Percentiles rank a stretch among this genome's conserved stretches.
These are phyloP conservation scores for Scolopax bukidnonensis DNA, from an alignment of 2,797 vertebrate genomes.

Conservation along the genomic window DNA sequence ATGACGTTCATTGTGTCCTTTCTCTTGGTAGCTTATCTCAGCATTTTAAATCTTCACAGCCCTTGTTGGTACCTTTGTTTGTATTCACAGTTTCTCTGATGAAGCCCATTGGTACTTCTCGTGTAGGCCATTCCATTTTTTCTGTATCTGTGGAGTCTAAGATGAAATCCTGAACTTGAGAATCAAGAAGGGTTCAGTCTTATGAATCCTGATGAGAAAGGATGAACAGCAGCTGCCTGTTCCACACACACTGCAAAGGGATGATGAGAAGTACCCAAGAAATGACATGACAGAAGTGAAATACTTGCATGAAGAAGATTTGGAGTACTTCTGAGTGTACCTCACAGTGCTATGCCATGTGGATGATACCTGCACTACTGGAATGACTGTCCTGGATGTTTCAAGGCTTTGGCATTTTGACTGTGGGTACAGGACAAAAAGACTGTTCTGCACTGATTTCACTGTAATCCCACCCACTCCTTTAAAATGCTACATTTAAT, in stretches of 20 bases:
- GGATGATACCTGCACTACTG: accelerated
- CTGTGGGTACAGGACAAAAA: not conserved
- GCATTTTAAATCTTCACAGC: not conserved
- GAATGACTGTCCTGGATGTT: not conserved
- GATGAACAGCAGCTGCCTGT: not conserved
- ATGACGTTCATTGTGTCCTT: not conserved
- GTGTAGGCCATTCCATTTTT: not conserved
- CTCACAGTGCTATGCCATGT: not conserved
- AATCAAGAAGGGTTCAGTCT: not conserved
- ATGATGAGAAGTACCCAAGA: not conserved
- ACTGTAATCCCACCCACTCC: not conserved
- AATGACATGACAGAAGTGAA: not conserved
- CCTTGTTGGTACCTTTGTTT: not conserved
- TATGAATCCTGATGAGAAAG: not conserved
- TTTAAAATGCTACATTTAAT: not conserved
- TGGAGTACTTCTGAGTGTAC: not conserved
- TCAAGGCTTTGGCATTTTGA: not conserved
- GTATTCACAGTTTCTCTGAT: not conserved
- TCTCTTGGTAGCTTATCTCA: not conserved
- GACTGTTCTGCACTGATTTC: not conserved
- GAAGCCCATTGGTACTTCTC: not conserved
- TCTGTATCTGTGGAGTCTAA: not conserved
- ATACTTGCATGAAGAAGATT: not conserved
- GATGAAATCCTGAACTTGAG: not conserved
- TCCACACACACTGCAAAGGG: not conserved